These are phyloP conservation scores for Eospalax fontanierii DNA, from an alignment of 2,797 vertebrate genomes.

Conservation along the genomic window DNA sequence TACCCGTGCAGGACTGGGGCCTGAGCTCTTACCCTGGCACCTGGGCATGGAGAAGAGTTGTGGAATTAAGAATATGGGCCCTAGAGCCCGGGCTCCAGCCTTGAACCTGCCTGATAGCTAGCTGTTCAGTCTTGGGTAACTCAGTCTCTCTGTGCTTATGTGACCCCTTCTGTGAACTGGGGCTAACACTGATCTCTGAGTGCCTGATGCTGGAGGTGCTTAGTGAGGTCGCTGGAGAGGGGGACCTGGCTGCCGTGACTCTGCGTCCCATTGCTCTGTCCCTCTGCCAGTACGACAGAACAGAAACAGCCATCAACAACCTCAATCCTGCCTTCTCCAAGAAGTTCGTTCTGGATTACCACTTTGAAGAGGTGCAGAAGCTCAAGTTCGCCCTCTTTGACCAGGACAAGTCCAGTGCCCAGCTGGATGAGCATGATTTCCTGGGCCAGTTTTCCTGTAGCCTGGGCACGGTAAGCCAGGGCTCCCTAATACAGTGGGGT, in stretches of 20 bases:
- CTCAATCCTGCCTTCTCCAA: conserved; percentile 98
- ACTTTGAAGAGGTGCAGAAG: conserved; percentile 99
- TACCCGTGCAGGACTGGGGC: not conserved
- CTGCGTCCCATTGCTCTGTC: not conserved
- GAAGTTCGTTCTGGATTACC: conserved; percentile 97
- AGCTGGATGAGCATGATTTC: conserved; percentile 98
- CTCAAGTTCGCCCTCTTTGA: conserved; percentile 98
- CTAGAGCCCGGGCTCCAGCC: not conserved
- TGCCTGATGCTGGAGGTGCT: not conserved
- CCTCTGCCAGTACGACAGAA: conserved; percentile 93
- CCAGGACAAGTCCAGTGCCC: conserved; percentile 97
- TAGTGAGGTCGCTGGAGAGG: accelerated
- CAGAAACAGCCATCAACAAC: conserved; percentile 98
- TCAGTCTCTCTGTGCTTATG: conserved; percentile 4
- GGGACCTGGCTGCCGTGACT: not conserved
- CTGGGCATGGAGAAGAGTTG: not conserved
- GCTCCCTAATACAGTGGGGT: not conserved
- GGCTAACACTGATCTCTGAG: accelerated
- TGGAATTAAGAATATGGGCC: not conserved
- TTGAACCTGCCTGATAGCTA: not conserved
- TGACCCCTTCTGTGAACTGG: not conserved
- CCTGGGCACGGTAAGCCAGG: conserved; percentile 93
- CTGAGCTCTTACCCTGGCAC: not conserved
- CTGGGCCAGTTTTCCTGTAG: conserved; percentile 97
- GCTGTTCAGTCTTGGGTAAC: not conserved